Evolutionary conservation across 2,113 vertebrate genomes (phyloP), one percentile per base, ranked within the genome.

Genomic region (Zosterops pallidus): DNA sequence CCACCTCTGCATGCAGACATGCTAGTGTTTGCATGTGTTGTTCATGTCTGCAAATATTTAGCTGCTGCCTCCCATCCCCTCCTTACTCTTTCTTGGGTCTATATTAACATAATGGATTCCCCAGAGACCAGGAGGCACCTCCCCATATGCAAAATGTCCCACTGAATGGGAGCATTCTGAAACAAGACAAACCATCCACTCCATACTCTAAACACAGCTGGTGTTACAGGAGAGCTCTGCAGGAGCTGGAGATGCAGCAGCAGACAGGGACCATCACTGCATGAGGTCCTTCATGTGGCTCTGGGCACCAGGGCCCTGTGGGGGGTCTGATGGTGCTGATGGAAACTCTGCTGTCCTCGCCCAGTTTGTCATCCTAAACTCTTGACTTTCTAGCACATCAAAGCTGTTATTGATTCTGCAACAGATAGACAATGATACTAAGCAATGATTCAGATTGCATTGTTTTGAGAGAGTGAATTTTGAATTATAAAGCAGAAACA

Each of bases 281-380:
- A 12, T 0, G 0, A 62, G 39, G 42, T 33, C 77, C 35, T 59
- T 50, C 8, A 0, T 0, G 28, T 6, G 53, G 28, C n/a, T 42
- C 26, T 10, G 71, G 68, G 47, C 46, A 88, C 44, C 14, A 25
- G 17, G 31, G 55, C 65, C 67, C 28, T 17, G 16, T 4, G 3
- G 13, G 29, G 33, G 29, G 33, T 57, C 59, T 57, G 50, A 39
- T 6, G 9, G 11, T 25, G 33, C 81, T 63, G 65, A 33, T 65
- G 67, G 44, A 82, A 79, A 63, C 67, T 52, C 37, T 56, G 37
- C 35, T 49, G 35, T 33, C 37, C 81, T 81, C 19, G 0, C 18
- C 19, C 57, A 18, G 11, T 9, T 80, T 56, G 50, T 47, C 79
- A 65, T 14, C 71, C 42, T 33, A 74, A 70, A 55, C 14, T 63